Percentiles rank a stretch among this genome's conserved stretches.
phyloP scores from a whole-genome alignment of 2,888 invertebrate genomes.

The Eupithecia centaureata region DNA sequence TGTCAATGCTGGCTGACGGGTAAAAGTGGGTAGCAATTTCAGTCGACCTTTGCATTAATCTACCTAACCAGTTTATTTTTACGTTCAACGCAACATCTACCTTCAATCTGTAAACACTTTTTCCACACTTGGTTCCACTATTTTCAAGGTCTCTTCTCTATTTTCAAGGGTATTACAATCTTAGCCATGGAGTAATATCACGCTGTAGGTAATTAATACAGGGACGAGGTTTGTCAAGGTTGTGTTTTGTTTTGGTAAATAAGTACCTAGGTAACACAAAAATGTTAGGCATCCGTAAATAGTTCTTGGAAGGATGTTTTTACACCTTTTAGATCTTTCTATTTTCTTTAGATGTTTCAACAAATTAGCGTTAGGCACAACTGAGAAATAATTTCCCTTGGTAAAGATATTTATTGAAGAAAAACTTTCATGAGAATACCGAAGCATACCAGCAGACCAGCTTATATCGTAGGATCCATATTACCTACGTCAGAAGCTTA shows the following conservation, averaged over 20 bases:
- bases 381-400: background rate
- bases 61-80: background rate
- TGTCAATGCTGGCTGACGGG: background rate
- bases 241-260: background rate
- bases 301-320: background rate
- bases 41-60: background rate
- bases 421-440: background rate
- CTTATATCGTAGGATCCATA: too few relatives aligned
- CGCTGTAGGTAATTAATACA: too few relatives aligned
- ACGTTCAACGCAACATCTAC: background rate
- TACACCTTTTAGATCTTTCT: background rate
- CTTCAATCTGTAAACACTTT: background rate
- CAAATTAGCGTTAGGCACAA: background rate
- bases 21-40: slow-evolving; percentile 1
- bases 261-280: background rate
- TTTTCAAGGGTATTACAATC: too few relatives aligned
- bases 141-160: background rate
- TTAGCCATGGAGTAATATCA: too few relatives aligned
- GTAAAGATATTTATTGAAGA: background rate
- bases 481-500: background rate
- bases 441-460: too few relatives aligned
- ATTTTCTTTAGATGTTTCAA: background rate
- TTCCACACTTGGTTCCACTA: background rate
- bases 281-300: background rate
- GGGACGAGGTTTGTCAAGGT: too few relatives aligned